Evolutionary conservation across 2,888 invertebrate species (phyloP).

Genomic region (Trissolcus brochymenae): DNA sequence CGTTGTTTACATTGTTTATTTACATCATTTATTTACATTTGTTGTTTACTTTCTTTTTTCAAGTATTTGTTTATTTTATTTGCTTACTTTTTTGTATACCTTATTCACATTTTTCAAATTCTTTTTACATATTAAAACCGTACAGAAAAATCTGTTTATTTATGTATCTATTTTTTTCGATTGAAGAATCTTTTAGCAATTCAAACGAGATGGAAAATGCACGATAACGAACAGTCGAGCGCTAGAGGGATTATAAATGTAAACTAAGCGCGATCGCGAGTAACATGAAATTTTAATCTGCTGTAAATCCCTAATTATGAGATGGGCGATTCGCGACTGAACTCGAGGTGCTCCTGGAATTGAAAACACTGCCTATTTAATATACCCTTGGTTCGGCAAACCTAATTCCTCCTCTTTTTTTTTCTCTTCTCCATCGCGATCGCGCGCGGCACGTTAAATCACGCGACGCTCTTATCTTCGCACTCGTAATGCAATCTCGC

Average conservation of each 20-base stretch:
- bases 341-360: too few species aligned
- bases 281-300: slow-evolving; percentile 37
- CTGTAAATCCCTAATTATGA: slow-evolving; percentile 27
- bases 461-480: slow-evolving; percentile 46
- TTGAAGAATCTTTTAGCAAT: too few species aligned
- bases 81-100: too few species aligned
- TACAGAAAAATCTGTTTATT: too few species aligned
- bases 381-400: background rate
- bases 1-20: too few species aligned
- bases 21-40: too few species aligned
- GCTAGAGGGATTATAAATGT: slow-evolving; percentile 32
- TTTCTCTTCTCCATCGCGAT: background rate
- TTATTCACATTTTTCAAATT: too few species aligned
- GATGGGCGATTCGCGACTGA: slow-evolving; percentile 10
- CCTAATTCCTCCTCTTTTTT: background rate
- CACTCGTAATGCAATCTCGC: slow-evolving; percentile 46
- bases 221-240: background rate
- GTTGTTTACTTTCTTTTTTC: too few species aligned
- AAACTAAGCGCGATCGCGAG: slow-evolving; percentile 3
- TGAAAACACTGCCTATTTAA: too few species aligned
- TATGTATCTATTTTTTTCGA: too few species aligned
- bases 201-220: slow-evolving; percentile 3
- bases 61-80: too few species aligned
- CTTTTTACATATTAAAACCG: too few species aligned
- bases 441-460: slow-evolving; percentile 37